Base-by-base conservation (phyloP, 1,140 invertebrate genomes). In the Sipha flava region DNA sequence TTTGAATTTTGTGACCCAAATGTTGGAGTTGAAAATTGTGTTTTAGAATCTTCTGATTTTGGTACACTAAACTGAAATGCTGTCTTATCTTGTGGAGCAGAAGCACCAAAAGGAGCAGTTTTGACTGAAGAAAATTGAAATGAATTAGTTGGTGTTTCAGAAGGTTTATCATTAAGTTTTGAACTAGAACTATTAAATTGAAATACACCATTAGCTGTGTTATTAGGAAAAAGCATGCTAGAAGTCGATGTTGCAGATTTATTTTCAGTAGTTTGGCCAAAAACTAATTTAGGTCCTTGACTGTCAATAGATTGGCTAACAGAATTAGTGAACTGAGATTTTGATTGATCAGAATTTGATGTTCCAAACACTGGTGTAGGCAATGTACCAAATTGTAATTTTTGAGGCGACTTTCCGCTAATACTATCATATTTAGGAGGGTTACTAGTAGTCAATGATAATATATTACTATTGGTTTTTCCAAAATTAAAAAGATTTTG, bases 1-100 rank as follows among this genome's bases (percentile, higher is more conserved):
- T 26, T 52, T 31, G 68, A 21, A 72, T 1, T 72, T 72, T 72
- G 68, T 34, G 68, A n/a, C 7, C 68, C 68, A 72, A 72, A 72
- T n/a, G 16, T 1, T 34, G 68, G 16, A 72, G 68, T 21, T 2
- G 43, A 21, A 31, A 72, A 72, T 3, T 49, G 68, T 6, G 68
- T 49, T 72, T 72, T 72, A 49, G 6, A 9, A 14, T 72, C 68
- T 31, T 72, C 68, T 21, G 68, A 12, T 47, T 72, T 72, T n/a
- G 21, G 68, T 2, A 26, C 6, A 49, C 31, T 72, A 72, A 72
- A 72, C 10, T 72, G 43, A 52, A 31, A 72, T 21, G 68, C 9
- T 31, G 40, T 9, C 31, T 72, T 72, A 14, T 72, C 14, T 45
- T 43, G 66, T 45, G 37, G 10, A 18, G 66, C 16, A 31, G 68